Percentiles rank a stretch among this genome's conserved stretches.
phyloP scores from a whole-genome alignment of 2,113 vertebrate species.

The Phalacrocorax aristotelis region DNA sequence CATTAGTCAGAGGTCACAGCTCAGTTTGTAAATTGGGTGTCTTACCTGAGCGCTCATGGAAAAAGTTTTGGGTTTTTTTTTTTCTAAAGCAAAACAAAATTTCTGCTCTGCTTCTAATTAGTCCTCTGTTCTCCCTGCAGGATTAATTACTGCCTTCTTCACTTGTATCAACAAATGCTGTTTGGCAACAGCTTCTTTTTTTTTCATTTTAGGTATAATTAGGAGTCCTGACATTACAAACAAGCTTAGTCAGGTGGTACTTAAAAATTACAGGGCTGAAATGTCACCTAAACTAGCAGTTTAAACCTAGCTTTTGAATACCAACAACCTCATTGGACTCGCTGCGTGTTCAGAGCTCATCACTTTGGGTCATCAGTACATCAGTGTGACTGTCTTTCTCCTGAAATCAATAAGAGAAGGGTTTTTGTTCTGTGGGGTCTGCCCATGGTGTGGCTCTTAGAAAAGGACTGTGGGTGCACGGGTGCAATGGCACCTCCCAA shows the following conservation, averaged over 20 bases:
- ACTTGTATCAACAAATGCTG: conserved; percentile 3
- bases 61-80: background rate
- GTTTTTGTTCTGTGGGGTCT: background rate
- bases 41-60: background rate
- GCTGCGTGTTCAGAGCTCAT: background rate
- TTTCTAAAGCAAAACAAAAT: background rate
- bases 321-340: background rate
- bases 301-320: background rate
- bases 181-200: conserved; percentile 16
- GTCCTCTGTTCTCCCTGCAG: conserved; percentile 50
- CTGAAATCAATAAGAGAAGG: background rate
- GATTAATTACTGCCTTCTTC: conserved; percentile 54
- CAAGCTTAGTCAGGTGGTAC: background rate
- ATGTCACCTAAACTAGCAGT: background rate
- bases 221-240: background rate
- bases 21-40: conserved; percentile 9
- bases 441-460: background rate
- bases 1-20: background rate
- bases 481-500: background rate
- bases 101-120: conserved; percentile 43
- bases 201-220: conserved; percentile 18
- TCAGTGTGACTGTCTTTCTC: background rate
- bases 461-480: background rate
- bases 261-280: background rate
- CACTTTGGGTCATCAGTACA: background rate